phyloP scores from a whole-genome alignment of 2,797 vertebrate species.

The Rhinophrynus dorsalis region DNA sequence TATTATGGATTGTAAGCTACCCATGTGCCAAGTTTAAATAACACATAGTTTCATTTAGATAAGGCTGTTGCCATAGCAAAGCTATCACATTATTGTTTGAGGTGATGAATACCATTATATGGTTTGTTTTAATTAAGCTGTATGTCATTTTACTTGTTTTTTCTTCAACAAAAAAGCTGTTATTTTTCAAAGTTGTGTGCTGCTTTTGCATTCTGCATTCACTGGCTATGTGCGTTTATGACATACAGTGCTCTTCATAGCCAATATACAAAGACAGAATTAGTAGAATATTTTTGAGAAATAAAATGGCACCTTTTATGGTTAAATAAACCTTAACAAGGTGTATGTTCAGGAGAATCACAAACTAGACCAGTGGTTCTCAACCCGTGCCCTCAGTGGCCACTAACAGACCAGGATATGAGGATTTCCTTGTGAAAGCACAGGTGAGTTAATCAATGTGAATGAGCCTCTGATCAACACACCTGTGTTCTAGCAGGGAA shows the following conservation, averaged over 20 bases:
- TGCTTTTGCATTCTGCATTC: neutral
- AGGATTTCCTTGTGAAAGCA: no score
- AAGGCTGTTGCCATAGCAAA: slow-evolving; percentile 4
- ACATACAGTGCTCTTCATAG: neutral
- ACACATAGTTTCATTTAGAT: neutral
- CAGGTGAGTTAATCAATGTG: no score
- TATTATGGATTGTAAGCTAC: no score
- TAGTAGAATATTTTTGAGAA: neutral
- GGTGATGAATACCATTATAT: slow-evolving; percentile 15
- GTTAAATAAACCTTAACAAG: neutral
- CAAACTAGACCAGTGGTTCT: no score
- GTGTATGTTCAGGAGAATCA: no score
- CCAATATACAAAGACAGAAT: neutral
- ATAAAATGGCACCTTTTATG: no score
- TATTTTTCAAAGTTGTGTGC: neutral
- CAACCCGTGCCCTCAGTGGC: no score
- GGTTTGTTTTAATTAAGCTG: slow-evolving; percentile 13
- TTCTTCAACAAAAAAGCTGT: neutral
- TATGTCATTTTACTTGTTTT: neutral
- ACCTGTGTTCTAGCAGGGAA: no score
- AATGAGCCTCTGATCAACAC: no score
- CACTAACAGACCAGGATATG: no score
- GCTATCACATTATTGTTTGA: neutral
- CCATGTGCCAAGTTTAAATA: neutral
- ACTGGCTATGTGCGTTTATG: no score